These are phyloP conservation scores for Typhlomys cinereus DNA, from an alignment of 2,113 vertebrate species.

Conservation along the genomic window DNA sequence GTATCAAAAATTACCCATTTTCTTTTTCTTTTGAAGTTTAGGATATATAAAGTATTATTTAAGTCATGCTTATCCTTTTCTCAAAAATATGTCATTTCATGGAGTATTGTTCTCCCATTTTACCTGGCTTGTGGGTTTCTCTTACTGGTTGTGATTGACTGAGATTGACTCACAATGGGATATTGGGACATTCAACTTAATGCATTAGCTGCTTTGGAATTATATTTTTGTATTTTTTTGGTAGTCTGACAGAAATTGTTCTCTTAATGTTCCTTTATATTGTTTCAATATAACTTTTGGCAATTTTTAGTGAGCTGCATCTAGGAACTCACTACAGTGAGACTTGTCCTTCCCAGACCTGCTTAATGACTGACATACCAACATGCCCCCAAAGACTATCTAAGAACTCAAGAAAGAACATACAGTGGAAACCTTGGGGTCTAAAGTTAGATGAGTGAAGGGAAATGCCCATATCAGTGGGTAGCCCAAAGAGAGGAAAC, in stretches of 20 bases:
- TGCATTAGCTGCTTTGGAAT: background rate
- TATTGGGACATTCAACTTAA: background rate
- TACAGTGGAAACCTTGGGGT: too few relatives aligned
- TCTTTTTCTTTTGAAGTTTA: background rate
- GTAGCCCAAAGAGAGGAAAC: too few relatives aligned
- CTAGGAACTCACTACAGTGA: too few relatives aligned
- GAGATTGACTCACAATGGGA: background rate
- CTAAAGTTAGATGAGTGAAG: too few relatives aligned
- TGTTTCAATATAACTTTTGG: background rate
- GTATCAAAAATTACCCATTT: background rate
- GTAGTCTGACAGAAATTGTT: background rate
- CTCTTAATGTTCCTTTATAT: constrained; percentile 20
- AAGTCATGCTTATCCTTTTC: background rate
- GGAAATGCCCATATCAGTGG: too few relatives aligned
- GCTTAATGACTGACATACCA: too few relatives aligned
- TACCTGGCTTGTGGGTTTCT: background rate
- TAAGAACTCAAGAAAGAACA: too few relatives aligned
- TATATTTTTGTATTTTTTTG: constrained; percentile 32
- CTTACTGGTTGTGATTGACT: background rate
- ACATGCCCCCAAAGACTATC: too few relatives aligned
- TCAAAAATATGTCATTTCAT: background rate
- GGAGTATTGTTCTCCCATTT: background rate
- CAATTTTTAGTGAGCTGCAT: too few relatives aligned
- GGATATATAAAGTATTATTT: background rate
- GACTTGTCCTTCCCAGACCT: too few relatives aligned